Base-by-base conservation (phyloP, 2,113 vertebrate genomes). In the Lonchura striata region DNA sequence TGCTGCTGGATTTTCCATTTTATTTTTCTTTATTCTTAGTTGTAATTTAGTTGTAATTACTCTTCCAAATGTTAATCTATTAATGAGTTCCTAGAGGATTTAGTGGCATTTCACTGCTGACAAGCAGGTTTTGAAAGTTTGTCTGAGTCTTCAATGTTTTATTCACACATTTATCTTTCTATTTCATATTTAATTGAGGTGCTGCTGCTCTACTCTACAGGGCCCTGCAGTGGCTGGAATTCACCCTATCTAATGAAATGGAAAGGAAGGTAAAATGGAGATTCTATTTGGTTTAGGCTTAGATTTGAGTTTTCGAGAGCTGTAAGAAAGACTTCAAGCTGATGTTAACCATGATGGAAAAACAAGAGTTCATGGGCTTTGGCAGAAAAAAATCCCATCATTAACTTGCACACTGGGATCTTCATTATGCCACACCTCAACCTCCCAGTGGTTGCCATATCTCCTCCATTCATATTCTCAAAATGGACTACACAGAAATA, bases 61-160 rank as follows among this genome's bases (percentile, higher is more conserved):
- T 97, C 85, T 94, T 97, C 89, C 90, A 97, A 98, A 97, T 97
- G 95, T 95, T 97, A 97, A 97, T 97, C 94, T 96, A 93, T 97
- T 96, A 98, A 98, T 91, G 92, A 98, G 78, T 91, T 98, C 95
- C 96, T 97, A 70, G 91, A 97, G 93, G 95, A 98, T 95, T 98
- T 97, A 96, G 95, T 97, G 97, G 72, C 93, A 98, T 98, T 98
- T 98, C 71, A 69, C 79, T 96, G 86, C 59, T 95, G 94, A 97
- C 70, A 79, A 91, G 74, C 64, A 76, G 35, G 53, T 97, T 98
- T 94, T 88, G 85, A 71, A 95, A 89, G 79, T 96, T 97, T 92
- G 60, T 97, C 70, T 88, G 85, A 97, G 89, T 91, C 54, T n/a
- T 89, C 78, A 61, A 94, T 96, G 92, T 95, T 98, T 96, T 97